Evolutionary conservation across 2,113 vertebrate species (phyloP).

Genomic region (Anhinga rufa): DNA sequence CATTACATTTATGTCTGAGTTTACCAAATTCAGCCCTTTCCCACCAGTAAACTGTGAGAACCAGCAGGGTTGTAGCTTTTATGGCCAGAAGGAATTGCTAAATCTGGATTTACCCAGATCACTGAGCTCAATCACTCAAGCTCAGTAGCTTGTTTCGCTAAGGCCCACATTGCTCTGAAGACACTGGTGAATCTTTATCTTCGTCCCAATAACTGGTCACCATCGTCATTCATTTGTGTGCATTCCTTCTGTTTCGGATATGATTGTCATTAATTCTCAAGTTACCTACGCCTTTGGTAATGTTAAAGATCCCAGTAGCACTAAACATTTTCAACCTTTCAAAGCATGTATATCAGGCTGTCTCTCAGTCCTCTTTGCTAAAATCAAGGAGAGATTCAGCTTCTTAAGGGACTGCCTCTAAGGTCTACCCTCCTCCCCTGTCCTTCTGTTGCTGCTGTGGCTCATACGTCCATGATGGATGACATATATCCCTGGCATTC

Average conservation of each 20-base stretch:
- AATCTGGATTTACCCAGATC: neutral
- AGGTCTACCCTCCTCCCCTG: neutral
- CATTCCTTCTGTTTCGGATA: neutral
- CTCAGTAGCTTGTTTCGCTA: neutral
- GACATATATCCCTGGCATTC: neutral
- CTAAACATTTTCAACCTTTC: neutral
- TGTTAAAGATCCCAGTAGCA: neutral
- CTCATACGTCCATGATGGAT: neutral
- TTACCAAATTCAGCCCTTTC: conserved; percentile 23
- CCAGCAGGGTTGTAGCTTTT: neutral
- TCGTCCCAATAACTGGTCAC: neutral
- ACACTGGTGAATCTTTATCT: neutral
- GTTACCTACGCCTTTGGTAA: neutral
- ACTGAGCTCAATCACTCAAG: neutral
- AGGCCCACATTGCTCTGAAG: neutral
- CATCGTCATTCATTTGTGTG: fast-evolving
- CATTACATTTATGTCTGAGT: neutral
- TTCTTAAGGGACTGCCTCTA: neutral
- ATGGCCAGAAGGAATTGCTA: neutral
- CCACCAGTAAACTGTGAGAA: conserved; percentile 12
- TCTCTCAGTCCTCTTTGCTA: neutral
- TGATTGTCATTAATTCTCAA: neutral
- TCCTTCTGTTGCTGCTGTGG: neutral
- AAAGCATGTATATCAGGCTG: neutral
- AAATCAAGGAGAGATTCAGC: neutral